Conservation (phyloP, 2,888 invertebrate species). For the Parapristionchus giblindavisi region DNA sequence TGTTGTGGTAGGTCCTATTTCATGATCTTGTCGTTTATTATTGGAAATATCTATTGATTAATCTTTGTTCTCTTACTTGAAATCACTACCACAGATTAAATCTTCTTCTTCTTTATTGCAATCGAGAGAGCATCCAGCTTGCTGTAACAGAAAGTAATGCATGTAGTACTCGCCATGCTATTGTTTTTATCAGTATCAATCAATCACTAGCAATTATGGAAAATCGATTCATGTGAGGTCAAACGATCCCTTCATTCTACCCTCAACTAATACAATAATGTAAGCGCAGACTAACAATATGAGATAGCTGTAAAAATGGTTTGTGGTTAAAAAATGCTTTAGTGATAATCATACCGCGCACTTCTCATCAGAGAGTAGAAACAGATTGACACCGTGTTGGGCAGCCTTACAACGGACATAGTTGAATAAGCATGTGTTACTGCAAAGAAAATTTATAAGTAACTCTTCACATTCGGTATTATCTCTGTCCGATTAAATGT, state of each 20-base stretch:
- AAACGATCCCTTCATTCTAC: not conserved
- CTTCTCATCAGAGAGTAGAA: not conserved
- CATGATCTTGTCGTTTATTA: not conserved
- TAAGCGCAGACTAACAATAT: too few species aligned
- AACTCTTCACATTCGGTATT: too few species aligned
- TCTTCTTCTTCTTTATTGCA: not conserved
- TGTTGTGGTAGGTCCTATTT: not conserved
- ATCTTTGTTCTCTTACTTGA: not conserved
- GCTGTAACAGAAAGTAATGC: too few species aligned
- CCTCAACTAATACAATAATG: not conserved
- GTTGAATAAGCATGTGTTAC: slow-evolving; percentile 5
- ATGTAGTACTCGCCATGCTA: not conserved
- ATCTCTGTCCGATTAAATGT: too few species aligned
- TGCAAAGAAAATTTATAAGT: too few species aligned
- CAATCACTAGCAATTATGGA: not conserved
- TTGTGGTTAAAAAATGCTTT: too few species aligned
- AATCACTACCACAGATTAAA: not conserved
- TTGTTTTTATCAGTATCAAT: not conserved
- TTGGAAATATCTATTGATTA: not conserved
- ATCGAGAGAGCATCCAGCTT: not conserved
- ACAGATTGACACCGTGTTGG: not conserved
- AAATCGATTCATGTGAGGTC: not conserved
- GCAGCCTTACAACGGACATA: not conserved
- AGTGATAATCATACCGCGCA: not conserved
- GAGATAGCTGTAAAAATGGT: too few species aligned